These are phyloP conservation scores for Chironomus tentans DNA, from an alignment of 2,888 invertebrate genomes.

Conservation along the genomic window DNA sequence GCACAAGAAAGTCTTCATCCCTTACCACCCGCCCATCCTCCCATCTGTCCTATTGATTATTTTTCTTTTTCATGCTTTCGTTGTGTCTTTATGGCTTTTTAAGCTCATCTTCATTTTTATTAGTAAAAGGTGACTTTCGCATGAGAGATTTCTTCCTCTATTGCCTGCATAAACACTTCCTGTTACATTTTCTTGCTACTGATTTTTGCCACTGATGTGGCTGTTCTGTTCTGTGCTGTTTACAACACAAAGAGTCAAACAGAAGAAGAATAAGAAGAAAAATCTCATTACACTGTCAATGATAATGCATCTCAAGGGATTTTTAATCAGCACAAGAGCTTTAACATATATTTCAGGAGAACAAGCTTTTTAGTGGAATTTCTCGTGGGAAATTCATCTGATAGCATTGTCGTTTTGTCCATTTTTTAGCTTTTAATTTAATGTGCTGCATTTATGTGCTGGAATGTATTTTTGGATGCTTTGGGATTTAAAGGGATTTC, in stretches of 20 bases:
- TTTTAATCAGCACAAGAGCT: background rate
- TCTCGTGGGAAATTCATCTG: no score
- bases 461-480: no score
- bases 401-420: no score
- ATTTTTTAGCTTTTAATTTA: no score
- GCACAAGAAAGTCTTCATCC: background rate
- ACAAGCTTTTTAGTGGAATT: background rate
- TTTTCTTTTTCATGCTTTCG: background rate
- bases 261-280: no score
- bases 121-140: background rate
- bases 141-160: background rate
- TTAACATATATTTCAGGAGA: background rate
- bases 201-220: no score
- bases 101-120: background rate
- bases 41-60: slow-evolving; percentile 8
- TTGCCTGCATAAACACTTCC: background rate
- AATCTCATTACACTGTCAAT: background rate
- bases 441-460: no score
- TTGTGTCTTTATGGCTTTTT: background rate
- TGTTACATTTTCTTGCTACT: no score
- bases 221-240: background rate
- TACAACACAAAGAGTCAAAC: background rate
- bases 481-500: no score
- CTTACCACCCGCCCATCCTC: background rate
- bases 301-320: background rate